A percentile compares a stretch with the other conserved stretches of the same genome.
Conservation (phyloP, 1,140 invertebrate genomes). For the Ceratosolen solmsi region DNA sequence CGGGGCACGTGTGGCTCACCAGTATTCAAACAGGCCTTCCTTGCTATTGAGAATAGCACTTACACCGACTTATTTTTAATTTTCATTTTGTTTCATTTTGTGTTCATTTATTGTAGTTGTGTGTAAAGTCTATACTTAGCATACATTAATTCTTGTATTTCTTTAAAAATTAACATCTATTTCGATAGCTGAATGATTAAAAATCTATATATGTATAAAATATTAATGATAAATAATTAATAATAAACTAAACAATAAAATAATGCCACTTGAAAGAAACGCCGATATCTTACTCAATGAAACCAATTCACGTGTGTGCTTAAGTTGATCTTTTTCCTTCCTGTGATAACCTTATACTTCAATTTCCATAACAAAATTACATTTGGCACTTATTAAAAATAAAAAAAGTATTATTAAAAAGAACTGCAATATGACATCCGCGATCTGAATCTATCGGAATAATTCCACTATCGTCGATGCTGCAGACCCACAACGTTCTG, state of each 20-base stretch:
- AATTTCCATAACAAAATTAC: neutral
- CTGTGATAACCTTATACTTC: neutral
- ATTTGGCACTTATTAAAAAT: neutral
- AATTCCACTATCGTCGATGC: neutral
- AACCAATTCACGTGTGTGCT: too few species aligned
- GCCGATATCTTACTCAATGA: too few species aligned
- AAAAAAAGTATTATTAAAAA: neutral
- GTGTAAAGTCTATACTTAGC: too few species aligned
- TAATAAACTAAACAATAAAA: too few species aligned
- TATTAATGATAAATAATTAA: neutral
- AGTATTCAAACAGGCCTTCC: slow-evolving; percentile 19
- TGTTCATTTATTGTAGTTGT: too few species aligned
- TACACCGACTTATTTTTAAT: slow-evolving; percentile 28
- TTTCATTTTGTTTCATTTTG: neutral
- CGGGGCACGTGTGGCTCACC: slow-evolving; percentile 18
- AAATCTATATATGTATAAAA: neutral
- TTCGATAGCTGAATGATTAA: neutral
- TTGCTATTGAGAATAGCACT: neutral
- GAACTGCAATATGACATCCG: neutral
- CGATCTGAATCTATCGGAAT: neutral
- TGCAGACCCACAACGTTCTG: neutral
- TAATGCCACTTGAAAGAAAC: too few species aligned
- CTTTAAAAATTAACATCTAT: too few species aligned
- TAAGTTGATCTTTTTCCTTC: too few species aligned
- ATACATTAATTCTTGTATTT: neutral